These are phyloP conservation scores for Epinotia nisella DNA, from an alignment of 2,888 invertebrate genomes.

Conservation along the genomic window DNA sequence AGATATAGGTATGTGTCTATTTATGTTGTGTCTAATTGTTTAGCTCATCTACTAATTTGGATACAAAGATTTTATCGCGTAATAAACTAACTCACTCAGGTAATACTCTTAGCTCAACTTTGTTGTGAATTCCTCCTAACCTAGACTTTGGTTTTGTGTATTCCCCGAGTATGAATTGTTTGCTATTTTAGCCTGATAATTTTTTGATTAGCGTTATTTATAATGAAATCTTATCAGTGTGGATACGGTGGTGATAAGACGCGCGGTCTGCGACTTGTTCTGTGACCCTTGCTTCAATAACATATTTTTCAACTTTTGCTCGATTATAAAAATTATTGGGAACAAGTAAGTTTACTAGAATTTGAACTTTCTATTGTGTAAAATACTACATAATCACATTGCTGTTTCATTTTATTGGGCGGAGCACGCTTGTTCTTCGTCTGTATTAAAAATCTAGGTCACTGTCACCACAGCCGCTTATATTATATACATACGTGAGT, in stretches of 20 bases:
- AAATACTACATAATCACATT: not conserved
- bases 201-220: constrained; percentile 72
- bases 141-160: not conserved
- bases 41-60: not conserved
- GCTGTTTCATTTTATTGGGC: not conserved
- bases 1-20: not conserved
- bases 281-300: constrained; percentile 57
- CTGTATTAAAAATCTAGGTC: constrained; percentile 17
- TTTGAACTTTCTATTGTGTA: not conserved
- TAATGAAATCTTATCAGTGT: constrained; percentile 78
- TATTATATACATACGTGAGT: constrained; percentile 6
- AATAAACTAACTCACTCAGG: not conserved
- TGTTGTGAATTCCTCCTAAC: not conserved
- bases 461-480: constrained; percentile 14
- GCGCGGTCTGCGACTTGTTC: constrained; percentile 60
- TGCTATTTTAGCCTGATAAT: constrained; percentile 56
- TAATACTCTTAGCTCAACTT: not conserved
- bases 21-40: constrained; percentile 1
- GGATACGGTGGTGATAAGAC: constrained; percentile 70
- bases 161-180: not conserved
- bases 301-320: constrained; percentile 18
- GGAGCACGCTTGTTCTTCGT: constrained; percentile 7
- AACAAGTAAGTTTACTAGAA: constrained; percentile 34
- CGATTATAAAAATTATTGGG: constrained; percentile 19
- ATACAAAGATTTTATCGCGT: not conserved